A percentile compares a stretch with the other conserved stretches of the same genome.
Evolutionary conservation across 2,113 vertebrate species (phyloP).

Genomic region (Lagopus leucura): DNA sequence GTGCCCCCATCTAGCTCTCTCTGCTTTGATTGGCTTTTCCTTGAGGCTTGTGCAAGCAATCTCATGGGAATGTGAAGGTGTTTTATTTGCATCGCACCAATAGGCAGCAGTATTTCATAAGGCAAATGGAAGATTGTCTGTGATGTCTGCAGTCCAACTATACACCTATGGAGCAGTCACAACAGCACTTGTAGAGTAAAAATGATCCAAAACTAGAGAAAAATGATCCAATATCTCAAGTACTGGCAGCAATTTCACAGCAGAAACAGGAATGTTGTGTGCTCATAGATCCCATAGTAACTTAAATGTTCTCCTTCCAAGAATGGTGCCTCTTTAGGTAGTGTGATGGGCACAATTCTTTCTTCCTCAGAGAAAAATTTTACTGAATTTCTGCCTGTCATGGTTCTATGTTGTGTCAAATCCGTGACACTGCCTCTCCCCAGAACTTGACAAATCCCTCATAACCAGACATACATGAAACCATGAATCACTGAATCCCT

Average conservation of each 20-base stretch:
- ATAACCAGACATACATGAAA: neutral
- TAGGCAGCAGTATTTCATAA: neutral
- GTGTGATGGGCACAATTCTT: neutral
- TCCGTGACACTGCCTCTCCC: neutral
- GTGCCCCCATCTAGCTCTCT: neutral
- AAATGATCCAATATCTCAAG: neutral
- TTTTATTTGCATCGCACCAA: neutral
- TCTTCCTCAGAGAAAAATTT: neutral
- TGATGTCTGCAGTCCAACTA: neutral
- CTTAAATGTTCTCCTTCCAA: rapidly evolving
- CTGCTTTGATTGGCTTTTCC: neutral
- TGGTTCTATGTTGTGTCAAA: too few species aligned
- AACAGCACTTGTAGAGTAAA: neutral
- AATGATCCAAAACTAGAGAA: neutral
- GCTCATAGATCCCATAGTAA: neutral
- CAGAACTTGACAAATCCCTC: neutral
- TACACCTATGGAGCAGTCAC: neutral
- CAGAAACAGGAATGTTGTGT: neutral
- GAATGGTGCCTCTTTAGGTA: neutral
- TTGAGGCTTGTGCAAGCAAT: neutral
- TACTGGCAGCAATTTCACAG: neutral
- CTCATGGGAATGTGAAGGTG: neutral
- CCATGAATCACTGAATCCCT: neutral
- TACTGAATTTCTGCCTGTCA: neutral
- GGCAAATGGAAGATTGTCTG: neutral